A percentile compares a stretch with the other conserved stretches of the same genome.
These are phyloP conservation scores for Hoplostethus mediterraneus DNA, from an alignment of 2,797 vertebrate species.

Conservation along the genomic window DNA sequence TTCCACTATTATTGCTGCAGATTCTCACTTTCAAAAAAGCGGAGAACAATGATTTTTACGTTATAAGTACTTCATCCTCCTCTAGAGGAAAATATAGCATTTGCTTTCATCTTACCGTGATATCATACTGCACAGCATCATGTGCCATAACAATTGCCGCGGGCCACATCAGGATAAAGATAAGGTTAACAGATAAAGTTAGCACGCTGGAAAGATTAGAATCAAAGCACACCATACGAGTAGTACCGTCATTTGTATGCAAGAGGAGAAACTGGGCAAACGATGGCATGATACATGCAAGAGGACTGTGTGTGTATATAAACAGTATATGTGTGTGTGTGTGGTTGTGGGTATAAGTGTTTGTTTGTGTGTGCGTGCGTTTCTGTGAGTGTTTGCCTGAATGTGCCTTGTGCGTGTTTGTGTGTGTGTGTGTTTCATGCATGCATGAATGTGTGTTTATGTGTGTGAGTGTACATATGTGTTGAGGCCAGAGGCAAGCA, in stretches of 20 bases:
- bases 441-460: background rate
- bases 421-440: background rate
- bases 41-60: constrained; percentile 26
- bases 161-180: constrained; percentile 49
- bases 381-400: background rate
- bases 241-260: constrained; percentile 16
- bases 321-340: constrained; percentile 4
- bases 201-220: constrained; percentile 47
- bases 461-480: constrained; percentile 33
- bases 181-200: constrained; percentile 63
- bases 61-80: constrained; percentile 17
- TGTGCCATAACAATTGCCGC: constrained; percentile 51
- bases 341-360: background rate
- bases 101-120: constrained; percentile 17
- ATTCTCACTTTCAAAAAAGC: constrained; percentile 30
- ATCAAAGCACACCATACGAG: constrained; percentile 45
- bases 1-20: background rate
- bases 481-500: constrained; percentile 43
- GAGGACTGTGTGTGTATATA: background rate
- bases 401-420: background rate
- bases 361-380: background rate
- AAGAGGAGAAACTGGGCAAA: constrained; percentile 16
- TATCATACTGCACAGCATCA: constrained; percentile 24
- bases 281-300: constrained; percentile 12
- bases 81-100: constrained; percentile 20